These are phyloP conservation scores for Acleris sparsana DNA, from an alignment of 2,888 invertebrate genomes.

Conservation along the genomic window DNA sequence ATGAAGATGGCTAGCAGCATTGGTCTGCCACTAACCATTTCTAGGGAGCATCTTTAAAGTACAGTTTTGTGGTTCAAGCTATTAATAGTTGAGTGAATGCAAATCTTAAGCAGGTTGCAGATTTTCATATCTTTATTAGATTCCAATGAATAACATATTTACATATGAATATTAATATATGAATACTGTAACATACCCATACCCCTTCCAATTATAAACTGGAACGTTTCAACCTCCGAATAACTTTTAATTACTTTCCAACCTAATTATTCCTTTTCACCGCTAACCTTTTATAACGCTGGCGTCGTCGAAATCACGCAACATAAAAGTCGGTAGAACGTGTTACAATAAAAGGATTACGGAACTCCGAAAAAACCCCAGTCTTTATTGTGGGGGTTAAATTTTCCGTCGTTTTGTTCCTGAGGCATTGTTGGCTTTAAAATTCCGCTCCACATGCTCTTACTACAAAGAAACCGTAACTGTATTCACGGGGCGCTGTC, in stretches of 20 bases:
- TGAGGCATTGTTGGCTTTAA: constrained; percentile 36
- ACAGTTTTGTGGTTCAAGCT: too few species aligned
- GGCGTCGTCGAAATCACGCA: constrained; percentile 1
- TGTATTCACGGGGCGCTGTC: constrained; percentile 43
- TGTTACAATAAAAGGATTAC: constrained; percentile 13
- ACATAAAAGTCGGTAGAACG: constrained; percentile 12
- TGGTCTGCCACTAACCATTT: too few species aligned
- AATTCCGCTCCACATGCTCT: constrained; percentile 39
- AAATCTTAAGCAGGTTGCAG: too few species aligned
- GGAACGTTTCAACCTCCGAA: background rate
- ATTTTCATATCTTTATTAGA: too few species aligned
- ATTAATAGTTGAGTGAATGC: too few species aligned
- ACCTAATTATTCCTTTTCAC: constrained; percentile 8
- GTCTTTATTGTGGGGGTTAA: constrained; percentile 22
- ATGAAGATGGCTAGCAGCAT: too few species aligned
- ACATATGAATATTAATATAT: too few species aligned
- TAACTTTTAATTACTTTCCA: constrained; percentile 2
- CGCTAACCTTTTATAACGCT: background rate
- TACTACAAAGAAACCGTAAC: constrained; percentile 43
- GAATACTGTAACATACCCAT: too few species aligned
- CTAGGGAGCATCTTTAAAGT: too few species aligned
- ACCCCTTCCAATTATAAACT: background rate
- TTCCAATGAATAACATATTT: too few species aligned
- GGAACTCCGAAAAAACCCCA: constrained; percentile 12
- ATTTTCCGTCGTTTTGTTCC: constrained; percentile 29